phyloP scores from a whole-genome alignment of 2,113 vertebrate genomes.

The Tautogolabrus adspersus region DNA sequence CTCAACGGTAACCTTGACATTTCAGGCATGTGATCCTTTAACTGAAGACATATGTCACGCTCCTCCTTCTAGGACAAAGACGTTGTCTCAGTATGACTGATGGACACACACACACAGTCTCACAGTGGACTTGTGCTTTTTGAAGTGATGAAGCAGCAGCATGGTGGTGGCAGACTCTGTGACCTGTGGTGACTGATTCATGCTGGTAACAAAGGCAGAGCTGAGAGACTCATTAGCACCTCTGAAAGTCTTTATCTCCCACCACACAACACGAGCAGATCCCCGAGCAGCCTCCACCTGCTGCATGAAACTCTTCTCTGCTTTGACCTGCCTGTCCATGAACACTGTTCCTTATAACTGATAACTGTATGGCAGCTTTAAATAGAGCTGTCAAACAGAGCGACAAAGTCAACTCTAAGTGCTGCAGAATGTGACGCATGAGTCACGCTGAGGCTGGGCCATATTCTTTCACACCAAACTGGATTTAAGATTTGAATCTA shows the following conservation, averaged over 20 bases:
- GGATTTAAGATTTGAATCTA: no score
- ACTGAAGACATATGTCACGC: neutral
- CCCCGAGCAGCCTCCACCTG: conserved; percentile 31
- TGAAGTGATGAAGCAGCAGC: conserved; percentile 60
- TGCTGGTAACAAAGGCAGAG: conserved; percentile 65
- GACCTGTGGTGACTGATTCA: conserved; percentile 73
- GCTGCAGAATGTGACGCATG: neutral
- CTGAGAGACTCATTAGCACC: conserved; percentile 71
- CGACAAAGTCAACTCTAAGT: conserved; percentile 5
- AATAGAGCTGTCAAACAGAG: conserved; percentile 15
- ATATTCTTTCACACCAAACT: no score
- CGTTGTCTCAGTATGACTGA: conserved; percentile 21
- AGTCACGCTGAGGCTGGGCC: neutral
- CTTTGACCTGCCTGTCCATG: conserved; percentile 8
- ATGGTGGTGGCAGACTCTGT: conserved; percentile 52
- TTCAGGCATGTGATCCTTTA: conserved; percentile 11
- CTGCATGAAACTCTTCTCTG: conserved; percentile 32
- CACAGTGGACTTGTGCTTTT: conserved; percentile 48
- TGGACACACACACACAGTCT: conserved; percentile 16
- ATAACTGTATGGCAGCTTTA: neutral
- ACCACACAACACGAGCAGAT: conserved; percentile 47
- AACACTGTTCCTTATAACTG: neutral
- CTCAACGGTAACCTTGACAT: neutral
- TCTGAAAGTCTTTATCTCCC: conserved; percentile 63
- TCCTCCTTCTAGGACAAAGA: conserved; percentile 15